A percentile compares a stretch with the other conserved stretches of the same genome.
These are phyloP conservation scores for Spea hammondii DNA, from an alignment of 2,797 vertebrate genomes.

Conservation along the genomic window DNA sequence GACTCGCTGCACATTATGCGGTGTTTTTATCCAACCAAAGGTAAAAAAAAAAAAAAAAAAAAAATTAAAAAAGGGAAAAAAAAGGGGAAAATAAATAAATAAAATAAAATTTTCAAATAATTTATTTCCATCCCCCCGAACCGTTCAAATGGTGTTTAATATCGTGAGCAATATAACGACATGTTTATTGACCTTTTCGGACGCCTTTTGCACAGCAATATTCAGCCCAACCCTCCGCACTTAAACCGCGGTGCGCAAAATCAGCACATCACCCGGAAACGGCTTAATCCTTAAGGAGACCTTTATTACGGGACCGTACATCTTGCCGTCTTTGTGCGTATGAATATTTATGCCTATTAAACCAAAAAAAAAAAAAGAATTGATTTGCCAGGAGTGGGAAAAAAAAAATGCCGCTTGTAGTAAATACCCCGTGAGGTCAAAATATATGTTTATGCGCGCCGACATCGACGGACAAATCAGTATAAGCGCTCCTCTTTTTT, in stretches of 20 bases:
- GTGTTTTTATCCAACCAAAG: neutral
- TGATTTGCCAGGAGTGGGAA: neutral
- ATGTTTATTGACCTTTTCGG: neutral
- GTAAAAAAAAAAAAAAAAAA: neutral
- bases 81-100: neutral
- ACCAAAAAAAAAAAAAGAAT: neutral
- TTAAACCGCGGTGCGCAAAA: neutral
- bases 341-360: neutral
- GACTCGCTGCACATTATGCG: neutral
- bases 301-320: neutral
- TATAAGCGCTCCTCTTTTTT: neutral
- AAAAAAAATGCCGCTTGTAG: neutral
- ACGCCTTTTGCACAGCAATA: neutral
- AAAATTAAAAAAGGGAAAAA: neutral
- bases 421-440: conserved; percentile 8
- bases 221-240: neutral
- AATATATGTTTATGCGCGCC: conserved; percentile 11
- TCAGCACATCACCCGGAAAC: neutral
- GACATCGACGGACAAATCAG: neutral
- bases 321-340: neutral
- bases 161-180: neutral
- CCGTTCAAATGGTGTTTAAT: neutral
- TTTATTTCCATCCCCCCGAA: neutral
- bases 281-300: neutral
- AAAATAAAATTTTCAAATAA: too few species aligned